Evolutionary conservation across 2,888 invertebrate species (phyloP), one percentile per base, ranked within the genome.

Genomic region (Tyria jacobaeae): DNA sequence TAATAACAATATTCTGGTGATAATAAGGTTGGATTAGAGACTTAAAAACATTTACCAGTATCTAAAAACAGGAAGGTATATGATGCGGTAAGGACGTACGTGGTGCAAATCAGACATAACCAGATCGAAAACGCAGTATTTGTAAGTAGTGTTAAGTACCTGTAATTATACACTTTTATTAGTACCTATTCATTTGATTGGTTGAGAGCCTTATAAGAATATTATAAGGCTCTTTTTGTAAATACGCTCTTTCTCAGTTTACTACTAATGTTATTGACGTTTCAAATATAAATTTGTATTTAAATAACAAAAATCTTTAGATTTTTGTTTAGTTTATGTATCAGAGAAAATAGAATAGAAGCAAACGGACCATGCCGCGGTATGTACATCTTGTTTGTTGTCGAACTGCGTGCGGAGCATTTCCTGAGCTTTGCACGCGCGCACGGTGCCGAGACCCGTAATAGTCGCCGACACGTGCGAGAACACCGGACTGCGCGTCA

Each of bases 401-500:
- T 96, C 96, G 76, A 96, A 96, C 79, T 96, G 96, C 64, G 91
- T 89, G 17, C 94, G 91, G 65, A 97, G 95, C 88, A 96, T 94
- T 3, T 93, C 86, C 86, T 97, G 95, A 0, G 96, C 96, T 48
- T 92, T 91, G 68, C 95, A 96, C 3, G 97, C 96, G 68, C 98
- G 94, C 64, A 98, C 97, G 2, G 97, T 97, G 31, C 95, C 92
- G 39, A 98, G 89, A 0, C 98, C 98, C 66, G 96, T 94, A 82
- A 98, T 92, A 0, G 96, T 96, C n/a, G 97, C 96, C 53, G 96
- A 96, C 61, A 98, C 95, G 85, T 98, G 97, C 0, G 97, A 96
- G 87, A 97, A 97, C n/a, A 98, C 96, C 0, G 98, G 98, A 77
- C 97, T 97, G 68, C 97, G 94, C 3, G 96, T 96, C 94, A 94